Evolutionary conservation across 2,113 vertebrate genomes (phyloP).

Genomic region (Platichthys stellatus): DNA sequence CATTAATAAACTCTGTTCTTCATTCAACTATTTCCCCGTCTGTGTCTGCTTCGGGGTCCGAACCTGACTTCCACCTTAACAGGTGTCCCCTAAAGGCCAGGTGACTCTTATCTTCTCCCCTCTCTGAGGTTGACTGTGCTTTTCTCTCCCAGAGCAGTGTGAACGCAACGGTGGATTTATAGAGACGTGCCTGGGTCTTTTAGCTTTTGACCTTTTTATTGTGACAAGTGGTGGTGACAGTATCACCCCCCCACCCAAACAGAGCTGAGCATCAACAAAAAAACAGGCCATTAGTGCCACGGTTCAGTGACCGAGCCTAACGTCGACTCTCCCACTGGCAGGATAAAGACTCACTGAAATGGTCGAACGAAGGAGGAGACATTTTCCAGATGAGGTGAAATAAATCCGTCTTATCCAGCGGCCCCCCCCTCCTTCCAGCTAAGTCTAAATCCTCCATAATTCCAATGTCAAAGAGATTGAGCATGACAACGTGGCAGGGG

Average conservation of each 20-base stretch:
- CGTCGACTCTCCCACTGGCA: constrained; percentile 35
- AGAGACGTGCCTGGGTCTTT: constrained; percentile 21
- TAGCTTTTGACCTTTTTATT: constrained; percentile 7
- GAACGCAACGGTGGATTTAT: constrained; percentile 27
- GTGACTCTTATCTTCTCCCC: neutral
- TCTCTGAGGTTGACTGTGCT: neutral
- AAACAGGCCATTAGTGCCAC: constrained; percentile 15
- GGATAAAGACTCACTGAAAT: constrained; percentile 51
- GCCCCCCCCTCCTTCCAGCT: constrained; percentile 31
- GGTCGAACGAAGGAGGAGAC: constrained; percentile 43
- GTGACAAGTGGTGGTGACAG: constrained; percentile 32
- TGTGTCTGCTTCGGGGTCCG: too few relatives aligned
- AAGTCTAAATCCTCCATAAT: constrained; percentile 61
- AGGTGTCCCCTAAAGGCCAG: neutral
- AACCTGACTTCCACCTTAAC: too few relatives aligned
- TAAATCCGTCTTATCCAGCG: constrained; percentile 63
- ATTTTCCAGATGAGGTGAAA: constrained; percentile 71
- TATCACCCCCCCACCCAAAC: neutral
- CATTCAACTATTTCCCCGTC: too few relatives aligned
- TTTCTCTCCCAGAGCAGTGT: constrained; percentile 13
- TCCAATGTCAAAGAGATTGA: constrained; percentile 62
- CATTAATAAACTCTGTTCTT: too few relatives aligned
- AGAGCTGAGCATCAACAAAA: constrained; percentile 26
- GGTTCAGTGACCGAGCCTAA: constrained; percentile 29
- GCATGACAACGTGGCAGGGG: constrained; percentile 40